Conservation (phyloP, 2,113 vertebrate genomes). For the Neomonachus schauinslandi region DNA sequence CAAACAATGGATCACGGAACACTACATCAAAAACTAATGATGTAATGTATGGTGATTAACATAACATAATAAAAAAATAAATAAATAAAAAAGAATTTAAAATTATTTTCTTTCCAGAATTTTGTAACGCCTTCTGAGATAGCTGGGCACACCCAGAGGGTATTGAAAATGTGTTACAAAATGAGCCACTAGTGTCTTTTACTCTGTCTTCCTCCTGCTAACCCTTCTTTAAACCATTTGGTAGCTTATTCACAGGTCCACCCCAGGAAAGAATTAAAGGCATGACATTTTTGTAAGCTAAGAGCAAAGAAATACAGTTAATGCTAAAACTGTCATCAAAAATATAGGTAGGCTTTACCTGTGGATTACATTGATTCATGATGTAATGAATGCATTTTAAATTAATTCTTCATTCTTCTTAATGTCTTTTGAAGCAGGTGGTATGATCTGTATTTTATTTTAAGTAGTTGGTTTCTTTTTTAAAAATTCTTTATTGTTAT, state of each 20-base stretch:
- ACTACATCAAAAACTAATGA: no score
- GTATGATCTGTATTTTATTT: background rate
- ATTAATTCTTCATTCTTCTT: constrained; percentile 15
- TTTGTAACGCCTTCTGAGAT: constrained; percentile 55
- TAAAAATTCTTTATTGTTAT: no score
- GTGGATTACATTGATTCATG: background rate
- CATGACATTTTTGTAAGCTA: background rate
- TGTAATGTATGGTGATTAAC: no score
- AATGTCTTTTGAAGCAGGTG: background rate
- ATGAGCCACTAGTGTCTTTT: background rate
- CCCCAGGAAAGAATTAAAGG: background rate
- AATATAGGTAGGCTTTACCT: background rate
- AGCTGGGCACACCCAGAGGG: background rate
- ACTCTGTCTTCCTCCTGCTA: background rate
- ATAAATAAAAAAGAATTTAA: background rate
- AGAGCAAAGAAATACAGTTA: background rate
- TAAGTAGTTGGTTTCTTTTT: background rate
- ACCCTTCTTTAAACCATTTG: background rate
- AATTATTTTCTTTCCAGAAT: constrained; percentile 50
- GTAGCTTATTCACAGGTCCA: background rate
- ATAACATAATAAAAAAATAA: no score
- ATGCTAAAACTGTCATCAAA: background rate
- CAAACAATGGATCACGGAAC: no score
- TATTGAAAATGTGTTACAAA: background rate
- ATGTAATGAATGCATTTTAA: background rate